Evolutionary conservation across 2,888 invertebrate species (phyloP).

Genomic region (Heliconius charithonia): DNA sequence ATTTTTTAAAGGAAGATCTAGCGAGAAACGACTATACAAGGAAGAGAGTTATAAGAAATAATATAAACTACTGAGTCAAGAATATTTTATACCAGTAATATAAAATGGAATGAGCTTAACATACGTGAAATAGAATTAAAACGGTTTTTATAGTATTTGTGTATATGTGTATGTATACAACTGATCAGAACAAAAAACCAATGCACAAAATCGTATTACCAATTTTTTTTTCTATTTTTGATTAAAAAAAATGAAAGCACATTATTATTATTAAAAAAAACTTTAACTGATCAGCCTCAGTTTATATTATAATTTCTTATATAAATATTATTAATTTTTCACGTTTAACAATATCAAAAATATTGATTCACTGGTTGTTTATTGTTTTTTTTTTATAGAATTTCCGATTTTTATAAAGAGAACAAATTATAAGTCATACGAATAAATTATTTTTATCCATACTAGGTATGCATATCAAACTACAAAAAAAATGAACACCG

Average conservation of each 20-base stretch:
- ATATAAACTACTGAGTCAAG: not conserved
- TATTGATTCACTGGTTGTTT: constrained; percentile 5
- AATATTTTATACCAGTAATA: not conserved
- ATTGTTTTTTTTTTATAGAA: not conserved
- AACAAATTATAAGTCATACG: not conserved
- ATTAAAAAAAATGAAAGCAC: no score
- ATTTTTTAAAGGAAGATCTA: not conserved
- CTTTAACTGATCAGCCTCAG: no score
- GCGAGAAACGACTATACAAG: not conserved
- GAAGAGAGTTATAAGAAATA: not conserved
- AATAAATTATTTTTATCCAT: not conserved
- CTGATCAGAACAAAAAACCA: no score
- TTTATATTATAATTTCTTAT: not conserved
- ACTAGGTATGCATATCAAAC: no score
- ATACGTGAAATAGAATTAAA: not conserved
- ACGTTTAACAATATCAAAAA: not conserved
- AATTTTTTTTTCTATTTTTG: no score
- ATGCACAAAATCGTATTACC: no score
- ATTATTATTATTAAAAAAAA: no score
- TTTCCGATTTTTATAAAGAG: not conserved
- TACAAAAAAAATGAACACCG: no score
- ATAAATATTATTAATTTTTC: not conserved
- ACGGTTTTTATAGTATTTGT: not conserved
- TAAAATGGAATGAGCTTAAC: not conserved
- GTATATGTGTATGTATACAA: no score